Evolutionary conservation across 2,113 vertebrate genomes (phyloP).

Genomic region (Mus spicilegus): DNA sequence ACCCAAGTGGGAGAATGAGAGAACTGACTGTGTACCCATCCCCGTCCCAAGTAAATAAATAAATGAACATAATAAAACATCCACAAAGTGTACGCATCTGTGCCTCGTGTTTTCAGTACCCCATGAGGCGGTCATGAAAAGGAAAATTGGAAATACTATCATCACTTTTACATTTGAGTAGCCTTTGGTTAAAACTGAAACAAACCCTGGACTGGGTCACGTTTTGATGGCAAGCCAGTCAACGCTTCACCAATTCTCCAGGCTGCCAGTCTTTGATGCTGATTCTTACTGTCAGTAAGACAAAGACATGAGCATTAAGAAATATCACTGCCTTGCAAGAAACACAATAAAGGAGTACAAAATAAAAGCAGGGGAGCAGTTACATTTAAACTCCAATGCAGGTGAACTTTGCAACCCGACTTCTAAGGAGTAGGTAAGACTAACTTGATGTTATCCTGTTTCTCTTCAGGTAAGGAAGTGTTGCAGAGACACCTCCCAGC

Average conservation of each 20-base stretch:
- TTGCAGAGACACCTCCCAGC: conserved; percentile 34
- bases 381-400: conserved; percentile 8
- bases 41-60: not conserved
- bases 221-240: not conserved
- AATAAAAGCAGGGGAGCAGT: not conserved
- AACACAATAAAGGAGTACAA: not conserved
- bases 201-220: not conserved
- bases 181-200: conserved; percentile 21
- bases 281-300: not conserved
- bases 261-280: not conserved
- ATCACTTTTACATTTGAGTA: conserved; percentile 8
- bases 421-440: not conserved
- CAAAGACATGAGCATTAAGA: not conserved
- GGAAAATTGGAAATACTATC: not conserved
- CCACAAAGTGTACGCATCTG: not conserved
- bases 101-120: not conserved
- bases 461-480: not conserved
- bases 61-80: not conserved
- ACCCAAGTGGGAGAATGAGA: not conserved
- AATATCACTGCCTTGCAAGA: not conserved
- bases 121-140: not conserved
- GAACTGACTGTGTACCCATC: not conserved
- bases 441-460: not conserved
- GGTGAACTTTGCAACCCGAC: not conserved
- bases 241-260: not conserved